Evolutionary conservation across 2,113 vertebrate genomes (phyloP), one percentile per base, ranked within the genome.

Genomic region (Bambusicola thoracicus): DNA sequence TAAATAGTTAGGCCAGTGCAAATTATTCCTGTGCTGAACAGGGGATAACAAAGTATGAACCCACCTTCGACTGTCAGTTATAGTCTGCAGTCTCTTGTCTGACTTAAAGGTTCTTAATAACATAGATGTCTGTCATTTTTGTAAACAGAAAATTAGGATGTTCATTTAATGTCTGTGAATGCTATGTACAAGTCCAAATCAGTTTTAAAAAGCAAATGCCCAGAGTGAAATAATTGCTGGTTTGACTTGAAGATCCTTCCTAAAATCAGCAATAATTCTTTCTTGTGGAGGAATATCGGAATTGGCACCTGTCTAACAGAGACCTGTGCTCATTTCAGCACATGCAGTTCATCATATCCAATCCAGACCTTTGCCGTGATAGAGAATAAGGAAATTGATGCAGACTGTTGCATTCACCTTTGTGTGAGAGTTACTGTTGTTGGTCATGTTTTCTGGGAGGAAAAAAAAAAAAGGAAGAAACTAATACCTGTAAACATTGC

Each of bases 141-240:
- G 8, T 67, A 66, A 24, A 85, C 16, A 36, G 49, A 68, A 77
- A 51, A n/a, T 48, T 55, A 86, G 92, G 56, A 43, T 17, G 5
- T 17, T 73, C 51, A 43, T 93, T 95, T 92, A 48, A 77, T 91
- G 40, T 88, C 38, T 75, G 27, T 81, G 9, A 20, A 55, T 72
- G 14, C 80, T 81, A 74, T 16, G 10, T 56, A n/a, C 8, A 27
- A 48, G n/a, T 20, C 25, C 32, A 49, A 66, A 34, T 69, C 3
- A 40, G 51, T 25, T 43, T 49, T 84, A 40, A 69, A 61, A 76
- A 69, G 4, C 20, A 46, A 11, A 29, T 62, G 16, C 29, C 30
- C 53, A 12, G 44, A 41, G 32, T 62, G 44, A 6, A 16, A 18
- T 59, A 10, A 11, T 81, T 2, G 2, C 5, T 36, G n/a, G 8